Evolutionary conservation across 2,888 invertebrate genomes (phyloP), one percentile per base, ranked within the genome.

Genomic region (Sarcophaga variegata): DNA sequence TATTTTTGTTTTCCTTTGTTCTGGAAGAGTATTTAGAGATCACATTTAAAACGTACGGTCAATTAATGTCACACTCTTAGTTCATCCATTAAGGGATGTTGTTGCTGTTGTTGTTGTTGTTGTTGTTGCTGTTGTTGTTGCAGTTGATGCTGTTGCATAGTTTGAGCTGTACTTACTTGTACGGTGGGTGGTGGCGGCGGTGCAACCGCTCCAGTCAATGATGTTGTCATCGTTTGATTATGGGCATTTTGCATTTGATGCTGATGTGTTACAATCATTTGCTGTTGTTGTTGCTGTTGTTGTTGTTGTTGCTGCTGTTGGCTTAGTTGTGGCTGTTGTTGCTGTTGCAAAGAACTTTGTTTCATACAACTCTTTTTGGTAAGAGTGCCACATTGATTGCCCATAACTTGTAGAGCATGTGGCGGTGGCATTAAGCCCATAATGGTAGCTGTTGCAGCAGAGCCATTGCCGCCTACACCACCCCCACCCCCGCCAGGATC

Each of bases 11-110:
- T 49, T 20, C 47, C 5, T 45, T 84, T 27, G 27, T 75, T 54
- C 5, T 17, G 54, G 8, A 45, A 20, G 8, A 80, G 60, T 80
- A 76, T 90, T 37, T 93, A 93, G 89, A 93, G 93, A 93, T 93
- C 93, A 91, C 93, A 93, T 90, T 93, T 93, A 90, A 93, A 93
- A 92, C 93, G 93, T 91, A 93, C 93, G 90, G 93, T 93, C 90
- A 93, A 93, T 93, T 94, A 94, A 92, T 95, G 97, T 97, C 97
- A 97, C 96, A 97, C 97, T 85, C 97, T 94, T 94, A 97, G 91
- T 93, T 97, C 97, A 94, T 97, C 97, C 96, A 97, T 97, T 89
- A 92, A 86, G 22, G 92, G 89, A 95, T 94, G 91, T 93, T 94
- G 93, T 93, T 94, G 93, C 92, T 94, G 88, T 81, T 91, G 89